A percentile compares a stretch with the other conserved stretches of the same genome.
phyloP scores from a whole-genome alignment of 2,113 vertebrate genomes.

The Pipa parva region DNA sequence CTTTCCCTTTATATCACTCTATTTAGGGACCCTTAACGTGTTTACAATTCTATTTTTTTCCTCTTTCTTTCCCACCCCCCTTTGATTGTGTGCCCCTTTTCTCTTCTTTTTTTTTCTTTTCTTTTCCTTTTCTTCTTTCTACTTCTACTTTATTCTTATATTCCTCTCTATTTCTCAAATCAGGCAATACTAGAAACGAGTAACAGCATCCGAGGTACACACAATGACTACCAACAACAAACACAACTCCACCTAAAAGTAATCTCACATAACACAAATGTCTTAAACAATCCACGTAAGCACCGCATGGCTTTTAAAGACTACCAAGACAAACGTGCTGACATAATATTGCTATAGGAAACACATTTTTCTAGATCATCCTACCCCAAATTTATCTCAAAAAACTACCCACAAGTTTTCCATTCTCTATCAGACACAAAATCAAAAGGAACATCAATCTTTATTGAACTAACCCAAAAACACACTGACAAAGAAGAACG shows the following conservation, averaged over 20 bases:
- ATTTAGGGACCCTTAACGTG: no score
- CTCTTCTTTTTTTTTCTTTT: background rate
- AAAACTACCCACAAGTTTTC: background rate
- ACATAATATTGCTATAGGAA: background rate
- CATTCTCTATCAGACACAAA: no score
- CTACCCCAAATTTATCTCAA: background rate
- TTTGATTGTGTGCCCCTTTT: background rate
- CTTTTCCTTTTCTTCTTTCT: background rate
- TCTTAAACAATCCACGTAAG: background rate
- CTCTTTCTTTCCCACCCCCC: background rate
- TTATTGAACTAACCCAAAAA: no score
- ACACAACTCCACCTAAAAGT: no score
- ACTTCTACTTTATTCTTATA: background rate
- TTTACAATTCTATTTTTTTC: background rate
- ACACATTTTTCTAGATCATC: background rate
- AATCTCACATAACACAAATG: background rate
- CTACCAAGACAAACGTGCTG: background rate
- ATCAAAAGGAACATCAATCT: no score
- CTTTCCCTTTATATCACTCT: no score
- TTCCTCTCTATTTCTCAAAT: background rate
- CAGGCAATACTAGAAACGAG: background rate
- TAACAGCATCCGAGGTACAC: background rate
- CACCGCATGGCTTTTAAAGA: background rate
- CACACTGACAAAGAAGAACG: no score
- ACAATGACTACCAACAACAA: background rate